These are phyloP conservation scores for Pseudomyrmex gracilis DNA, from an alignment of 1,140 invertebrate genomes.

Conservation along the genomic window DNA sequence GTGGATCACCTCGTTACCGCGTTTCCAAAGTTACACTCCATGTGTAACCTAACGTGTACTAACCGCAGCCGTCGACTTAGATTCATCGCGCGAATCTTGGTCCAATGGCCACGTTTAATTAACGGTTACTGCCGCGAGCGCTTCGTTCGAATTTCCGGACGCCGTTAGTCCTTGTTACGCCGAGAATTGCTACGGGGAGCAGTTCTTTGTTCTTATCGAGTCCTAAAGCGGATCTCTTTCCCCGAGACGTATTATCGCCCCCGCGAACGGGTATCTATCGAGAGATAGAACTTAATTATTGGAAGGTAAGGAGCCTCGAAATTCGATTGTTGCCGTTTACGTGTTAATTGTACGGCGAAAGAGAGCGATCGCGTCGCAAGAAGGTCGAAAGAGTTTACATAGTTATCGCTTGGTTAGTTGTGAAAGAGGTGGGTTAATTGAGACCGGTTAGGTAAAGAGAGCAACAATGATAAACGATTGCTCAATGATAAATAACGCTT, in stretches of 20 bases:
- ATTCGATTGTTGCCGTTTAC: neutral
- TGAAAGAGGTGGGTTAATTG: constrained; percentile 8
- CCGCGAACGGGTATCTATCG: neutral
- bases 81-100: constrained; percentile 51
- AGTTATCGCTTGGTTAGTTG: neutral
- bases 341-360: neutral
- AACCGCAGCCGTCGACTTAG: constrained; percentile 4
- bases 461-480: constrained; percentile 21
- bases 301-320: neutral
- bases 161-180: constrained; percentile 53
- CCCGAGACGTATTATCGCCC: constrained; percentile 16
- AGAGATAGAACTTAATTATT: constrained; percentile 17
- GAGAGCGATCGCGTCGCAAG: neutral
- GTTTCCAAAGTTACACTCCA: constrained; percentile 56
- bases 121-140: constrained; percentile 46
- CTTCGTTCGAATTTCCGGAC: constrained; percentile 54
- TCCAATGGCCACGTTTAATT: constrained; percentile 56
- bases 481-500: constrained; percentile 12
- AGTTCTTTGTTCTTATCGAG: constrained; percentile 47
- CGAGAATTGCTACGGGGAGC: constrained; percentile 24
- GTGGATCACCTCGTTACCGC: constrained; percentile 67
- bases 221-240: constrained; percentile 9
- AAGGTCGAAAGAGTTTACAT: no score
- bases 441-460: constrained; percentile 5
- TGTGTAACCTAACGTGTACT: neutral